These are phyloP conservation scores for Megalops cyprinoides DNA, from an alignment of 2,797 vertebrate genomes.

Conservation along the genomic window DNA sequence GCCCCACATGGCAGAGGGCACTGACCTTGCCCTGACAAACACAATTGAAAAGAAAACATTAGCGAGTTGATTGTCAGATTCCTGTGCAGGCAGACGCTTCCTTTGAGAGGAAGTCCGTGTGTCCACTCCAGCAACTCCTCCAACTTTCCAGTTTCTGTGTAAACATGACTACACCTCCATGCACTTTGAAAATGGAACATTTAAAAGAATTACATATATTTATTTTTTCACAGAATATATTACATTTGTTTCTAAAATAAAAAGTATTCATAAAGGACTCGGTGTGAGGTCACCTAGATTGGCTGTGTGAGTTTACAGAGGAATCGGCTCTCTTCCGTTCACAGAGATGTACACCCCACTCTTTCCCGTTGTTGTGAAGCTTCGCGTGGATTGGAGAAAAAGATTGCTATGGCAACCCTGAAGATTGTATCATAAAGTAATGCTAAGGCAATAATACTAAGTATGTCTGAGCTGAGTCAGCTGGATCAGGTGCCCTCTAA, in stretches of 20 bases:
- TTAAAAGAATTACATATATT: conserved; percentile 54
- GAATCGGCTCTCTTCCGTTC: no score
- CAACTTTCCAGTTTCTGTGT: conserved; percentile 56
- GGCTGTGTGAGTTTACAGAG: conserved; percentile 13
- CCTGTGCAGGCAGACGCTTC: conserved; percentile 65
- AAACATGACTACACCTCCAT: conserved; percentile 69
- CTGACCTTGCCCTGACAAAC: conserved; percentile 29
- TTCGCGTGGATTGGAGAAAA: no score
- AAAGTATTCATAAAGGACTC: conserved; percentile 6
- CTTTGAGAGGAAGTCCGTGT: conserved; percentile 65
- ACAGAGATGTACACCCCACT: no score
- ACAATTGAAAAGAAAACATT: conserved; percentile 58
- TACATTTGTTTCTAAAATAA: conserved; percentile 52
- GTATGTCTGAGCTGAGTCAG: no score
- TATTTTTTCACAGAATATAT: conserved; percentile 53
- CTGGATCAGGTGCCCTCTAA: no score
- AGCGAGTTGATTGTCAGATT: conserved; percentile 56
- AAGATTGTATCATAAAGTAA: no score
- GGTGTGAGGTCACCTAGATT: background rate
- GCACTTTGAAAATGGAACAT: conserved; percentile 52
- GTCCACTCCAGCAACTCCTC: conserved; percentile 46
- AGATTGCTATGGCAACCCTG: background rate
- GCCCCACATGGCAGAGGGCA: conserved; percentile 20
- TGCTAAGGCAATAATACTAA: no score
- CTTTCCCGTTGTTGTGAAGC: no score